Percentiles rank a stretch among this genome's conserved stretches.
phyloP scores from a whole-genome alignment of 2,797 vertebrate species.

The Pipistrellus nathusii region DNA sequence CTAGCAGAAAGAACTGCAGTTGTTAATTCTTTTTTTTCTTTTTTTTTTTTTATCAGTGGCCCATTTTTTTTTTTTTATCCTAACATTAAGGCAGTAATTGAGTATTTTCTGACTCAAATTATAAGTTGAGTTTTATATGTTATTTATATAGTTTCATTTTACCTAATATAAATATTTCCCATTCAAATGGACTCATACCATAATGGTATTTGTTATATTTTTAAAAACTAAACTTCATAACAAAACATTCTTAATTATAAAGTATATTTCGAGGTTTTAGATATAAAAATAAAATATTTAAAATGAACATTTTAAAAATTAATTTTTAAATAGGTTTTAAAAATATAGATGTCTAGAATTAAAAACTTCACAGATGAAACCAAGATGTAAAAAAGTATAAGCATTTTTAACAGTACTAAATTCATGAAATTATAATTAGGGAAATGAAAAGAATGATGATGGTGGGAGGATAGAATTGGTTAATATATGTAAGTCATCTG shows the following conservation, averaged over 20 bases:
- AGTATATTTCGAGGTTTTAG: slow-evolving; percentile 10
- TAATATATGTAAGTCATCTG: slow-evolving; percentile 19
- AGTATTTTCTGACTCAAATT: slow-evolving; percentile 37
- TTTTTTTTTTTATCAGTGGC: background rate
- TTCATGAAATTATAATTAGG: slow-evolving; percentile 19
- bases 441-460: background rate
- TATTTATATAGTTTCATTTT: slow-evolving; percentile 14
- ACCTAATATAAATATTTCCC: slow-evolving; percentile 17
- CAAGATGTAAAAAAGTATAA: slow-evolving; percentile 10
- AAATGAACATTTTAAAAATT: slow-evolving; percentile 4
- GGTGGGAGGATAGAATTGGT: background rate
- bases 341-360: background rate
- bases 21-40: background rate
- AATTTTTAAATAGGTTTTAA: slow-evolving; percentile 35
- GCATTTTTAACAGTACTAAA: background rate
- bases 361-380: slow-evolving; percentile 14
- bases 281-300: background rate
- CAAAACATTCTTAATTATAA: background rate
- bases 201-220: slow-evolving; percentile 18
- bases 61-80: background rate
- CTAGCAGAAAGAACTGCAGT: slow-evolving; percentile 20
- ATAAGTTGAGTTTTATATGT: background rate
- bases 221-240: background rate
- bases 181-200: background rate
- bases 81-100: background rate